Conservation (phyloP, 2,888 invertebrate species). For the Augiades crinisus region DNA sequence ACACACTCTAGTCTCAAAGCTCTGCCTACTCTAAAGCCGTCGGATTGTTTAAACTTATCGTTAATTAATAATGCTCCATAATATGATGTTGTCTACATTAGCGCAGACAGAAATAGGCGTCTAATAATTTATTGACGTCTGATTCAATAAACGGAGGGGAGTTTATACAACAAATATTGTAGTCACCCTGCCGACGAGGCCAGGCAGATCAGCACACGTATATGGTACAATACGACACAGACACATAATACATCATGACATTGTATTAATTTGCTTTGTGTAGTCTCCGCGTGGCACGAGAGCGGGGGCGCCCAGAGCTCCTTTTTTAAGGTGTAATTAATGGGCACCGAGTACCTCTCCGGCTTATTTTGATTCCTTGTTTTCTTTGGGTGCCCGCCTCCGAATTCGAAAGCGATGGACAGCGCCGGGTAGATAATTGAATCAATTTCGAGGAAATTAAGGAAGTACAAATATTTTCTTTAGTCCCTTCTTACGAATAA, state of each 20-base stretch:
- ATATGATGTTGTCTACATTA: too few species aligned
- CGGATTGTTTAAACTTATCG: too few species aligned
- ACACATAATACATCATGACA: constrained; percentile 48
- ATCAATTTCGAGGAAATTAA: constrained; percentile 39
- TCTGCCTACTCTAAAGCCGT: too few species aligned
- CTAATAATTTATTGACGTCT: background rate
- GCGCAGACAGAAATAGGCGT: too few species aligned
- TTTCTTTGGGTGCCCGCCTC: constrained; percentile 35
- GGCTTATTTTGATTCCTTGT: constrained; percentile 47
- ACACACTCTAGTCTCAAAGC: too few species aligned
- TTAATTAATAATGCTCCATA: too few species aligned
- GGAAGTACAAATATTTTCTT: constrained; percentile 24
- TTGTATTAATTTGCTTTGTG: constrained; percentile 38
- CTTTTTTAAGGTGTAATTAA: constrained; percentile 52
- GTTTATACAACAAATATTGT: constrained; percentile 23
- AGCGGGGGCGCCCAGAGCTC: constrained; percentile 31
- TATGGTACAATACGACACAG: constrained; percentile 36
- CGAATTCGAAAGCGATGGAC: constrained; percentile 34
- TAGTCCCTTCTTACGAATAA: background rate
- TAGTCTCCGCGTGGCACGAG: constrained; percentile 25
- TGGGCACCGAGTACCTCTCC: constrained; percentile 36
- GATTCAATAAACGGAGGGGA: background rate
- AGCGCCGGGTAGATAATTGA: constrained; percentile 41
- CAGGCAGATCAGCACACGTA: constrained; percentile 35
- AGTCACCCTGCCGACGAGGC: constrained; percentile 42